Base-by-base conservation (phyloP, 1,140 invertebrate species). In the Hypothenemus hampei region DNA sequence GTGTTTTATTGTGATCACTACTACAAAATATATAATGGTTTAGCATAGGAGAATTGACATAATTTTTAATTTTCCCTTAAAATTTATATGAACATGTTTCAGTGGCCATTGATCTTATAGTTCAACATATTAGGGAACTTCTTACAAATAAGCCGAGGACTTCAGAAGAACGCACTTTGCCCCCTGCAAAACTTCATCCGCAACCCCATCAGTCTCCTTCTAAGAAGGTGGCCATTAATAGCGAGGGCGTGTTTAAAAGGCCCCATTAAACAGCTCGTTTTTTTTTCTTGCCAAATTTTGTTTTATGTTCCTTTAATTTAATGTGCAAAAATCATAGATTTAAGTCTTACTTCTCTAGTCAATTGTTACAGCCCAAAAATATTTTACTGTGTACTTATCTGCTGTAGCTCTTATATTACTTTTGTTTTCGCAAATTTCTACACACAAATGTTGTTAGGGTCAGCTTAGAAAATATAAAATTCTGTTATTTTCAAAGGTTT, bases 81-180 rank as follows among this genome's bases (percentile, higher is more conserved):
- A 7, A 29, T 29, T 6, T 29, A 29, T 29, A 29, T 29, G n/a
- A 29, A 29, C 6, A 6, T 37, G 36, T 51, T 51, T 51, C 24
- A 51, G 93, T 96, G 69, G 93, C 93, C 37, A 94, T 95, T 68
- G 90, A 93, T 66, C 75, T 96, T 64, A 94, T 97, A 65, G 92
- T 96, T 4, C 91, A 96, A 72, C 91, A 94, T 71, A 94, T 96
- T 65, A 80, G 86, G 67, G 92, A 95, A 73, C 81, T 85, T 61
- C 69, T 86, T 56, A 81, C 75, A 62, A 81, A 81, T 61, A 75
- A 81, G 4, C 70, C 64, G 11, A 61, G 60, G 20, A 57, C 26
- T 36, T 59, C 58, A 4, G 58, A 59, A 36, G 61, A 65, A 22
- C 13, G 58, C 11, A 21, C 16, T 22, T 26, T 56, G 6, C 37